phyloP scores from a whole-genome alignment of 2,888 invertebrate genomes.

The Uloborus plumipes region DNA sequence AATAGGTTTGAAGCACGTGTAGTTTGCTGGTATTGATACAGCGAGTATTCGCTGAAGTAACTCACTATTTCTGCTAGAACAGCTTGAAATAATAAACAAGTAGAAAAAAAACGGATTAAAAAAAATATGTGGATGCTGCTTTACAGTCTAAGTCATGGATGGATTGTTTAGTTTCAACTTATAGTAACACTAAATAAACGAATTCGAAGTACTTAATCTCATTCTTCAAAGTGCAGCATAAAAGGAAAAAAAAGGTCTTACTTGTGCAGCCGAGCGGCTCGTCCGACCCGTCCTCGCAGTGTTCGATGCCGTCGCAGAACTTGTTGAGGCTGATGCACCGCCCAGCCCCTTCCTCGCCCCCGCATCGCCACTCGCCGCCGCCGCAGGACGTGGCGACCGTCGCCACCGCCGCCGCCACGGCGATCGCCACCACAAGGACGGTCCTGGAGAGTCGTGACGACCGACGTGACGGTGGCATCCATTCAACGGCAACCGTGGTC shows the following conservation, averaged over 20 bases:
- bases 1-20: too few species aligned
- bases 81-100: too few species aligned
- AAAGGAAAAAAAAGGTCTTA: conserved; percentile 73
- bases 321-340: conserved; percentile 78
- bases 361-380: conserved; percentile 46
- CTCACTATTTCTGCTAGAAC: too few species aligned
- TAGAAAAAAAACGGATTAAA: too few species aligned
- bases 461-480: conserved; percentile 61
- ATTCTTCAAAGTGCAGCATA: too few species aligned
- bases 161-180: too few species aligned
- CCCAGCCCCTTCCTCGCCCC: conserved; percentile 21
- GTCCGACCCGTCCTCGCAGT: conserved; percentile 84
- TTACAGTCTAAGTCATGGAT: too few species aligned
- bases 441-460: conserved; percentile 12
- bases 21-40: too few species aligned
- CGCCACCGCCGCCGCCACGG: background rate
- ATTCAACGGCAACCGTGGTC: conserved; percentile 45
- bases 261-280: conserved; percentile 83
- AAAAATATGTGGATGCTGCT: too few species aligned
- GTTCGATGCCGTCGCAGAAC: conserved; percentile 83
- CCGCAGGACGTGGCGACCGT: conserved; percentile 14
- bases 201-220: too few species aligned
- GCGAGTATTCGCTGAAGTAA: too few species aligned
- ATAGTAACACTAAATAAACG: too few species aligned
- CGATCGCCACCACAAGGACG: conserved; percentile 21